These are phyloP conservation scores for Hydrolagus affinis DNA, from an alignment of 2,113 vertebrate genomes.

Conservation along the genomic window DNA sequence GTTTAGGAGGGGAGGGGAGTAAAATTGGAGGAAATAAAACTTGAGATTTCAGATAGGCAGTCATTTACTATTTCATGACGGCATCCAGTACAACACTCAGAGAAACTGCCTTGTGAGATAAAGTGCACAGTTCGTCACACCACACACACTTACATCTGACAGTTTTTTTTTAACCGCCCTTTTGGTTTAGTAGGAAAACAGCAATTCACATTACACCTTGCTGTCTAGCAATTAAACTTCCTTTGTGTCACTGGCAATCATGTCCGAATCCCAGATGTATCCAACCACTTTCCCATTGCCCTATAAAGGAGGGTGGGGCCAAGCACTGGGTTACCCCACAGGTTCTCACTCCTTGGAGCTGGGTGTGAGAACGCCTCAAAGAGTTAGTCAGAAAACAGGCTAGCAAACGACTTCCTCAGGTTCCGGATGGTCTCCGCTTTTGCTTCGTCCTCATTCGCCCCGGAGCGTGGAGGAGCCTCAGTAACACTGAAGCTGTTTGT, in stretches of 20 bases:
- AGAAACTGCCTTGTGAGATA: constrained; percentile 21
- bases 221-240: not conserved
- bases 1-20: not conserved
- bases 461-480: constrained; percentile 65
- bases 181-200: not conserved
- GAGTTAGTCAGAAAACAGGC: constrained; percentile 84
- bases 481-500: constrained; percentile 83
- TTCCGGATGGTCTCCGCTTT: constrained; percentile 93
- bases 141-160: constrained; percentile 30
- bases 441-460: constrained; percentile 77
- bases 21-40: not conserved
- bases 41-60: not conserved
- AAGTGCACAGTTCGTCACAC: constrained; percentile 30
- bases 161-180: not conserved
- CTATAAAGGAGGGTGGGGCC: not conserved
- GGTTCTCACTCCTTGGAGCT: not conserved
- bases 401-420: constrained; percentile 89
- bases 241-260: not conserved
- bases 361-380: not conserved
- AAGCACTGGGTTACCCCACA: not conserved
- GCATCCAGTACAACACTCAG: not conserved
- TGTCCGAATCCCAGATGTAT: not conserved
- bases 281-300: not conserved
- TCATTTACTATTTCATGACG: not conserved
- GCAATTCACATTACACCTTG: constrained; percentile 9